Evolutionary conservation across 2,113 vertebrate genomes (phyloP), one percentile per base, ranked within the genome.

Genomic region (Rostratula benghalensis): DNA sequence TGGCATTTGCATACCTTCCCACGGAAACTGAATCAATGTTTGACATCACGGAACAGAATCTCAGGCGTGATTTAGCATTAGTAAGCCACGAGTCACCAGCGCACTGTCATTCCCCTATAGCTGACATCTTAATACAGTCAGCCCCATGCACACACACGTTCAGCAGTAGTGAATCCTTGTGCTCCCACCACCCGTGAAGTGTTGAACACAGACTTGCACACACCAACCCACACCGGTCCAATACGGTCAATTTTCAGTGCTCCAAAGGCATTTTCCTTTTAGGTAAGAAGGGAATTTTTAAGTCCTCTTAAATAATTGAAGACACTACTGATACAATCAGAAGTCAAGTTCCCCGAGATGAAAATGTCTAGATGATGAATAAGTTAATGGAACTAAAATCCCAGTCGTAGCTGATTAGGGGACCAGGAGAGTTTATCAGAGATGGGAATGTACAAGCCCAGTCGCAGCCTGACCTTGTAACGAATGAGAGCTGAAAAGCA

Each of bases 401-500:
- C 97, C 85, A 83, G 95, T 96, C 41, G 81, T 83, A 51, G 91
- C 84, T 97, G 97, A 98, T 97, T 93, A 97, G 83, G 65, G 87
- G 80, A 92, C 94, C 84, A 56, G 82, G 90, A 97, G 95, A 96
- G 95, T 97, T 96, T 96, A 97, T 97, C 94, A 93, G 95, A 95
- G 94, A 94, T 95, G 94, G 89, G 92, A 94, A 91, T 64, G 89
- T 88, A 93, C 81, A 96, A 96, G 92, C 94, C 98, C 97, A 98
- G 97, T 97, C 98, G 97, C 96, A 97, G 97, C 51, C 94, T 97
- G 98, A 98, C 98, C 98, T 98, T 98, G 98, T 98, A 98, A 98
- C 97, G 96, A 98, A 98, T 98, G 98, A 98, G 97, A 98, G 96
- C 97, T 98, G 98, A 98, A 98, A 98, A 98, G 98, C 98, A 98